Percentiles rank a stretch among this genome's conserved stretches.
Evolutionary conservation across 1,140 invertebrate species (phyloP).

Genomic region (Adoxophyes honmai): DNA sequence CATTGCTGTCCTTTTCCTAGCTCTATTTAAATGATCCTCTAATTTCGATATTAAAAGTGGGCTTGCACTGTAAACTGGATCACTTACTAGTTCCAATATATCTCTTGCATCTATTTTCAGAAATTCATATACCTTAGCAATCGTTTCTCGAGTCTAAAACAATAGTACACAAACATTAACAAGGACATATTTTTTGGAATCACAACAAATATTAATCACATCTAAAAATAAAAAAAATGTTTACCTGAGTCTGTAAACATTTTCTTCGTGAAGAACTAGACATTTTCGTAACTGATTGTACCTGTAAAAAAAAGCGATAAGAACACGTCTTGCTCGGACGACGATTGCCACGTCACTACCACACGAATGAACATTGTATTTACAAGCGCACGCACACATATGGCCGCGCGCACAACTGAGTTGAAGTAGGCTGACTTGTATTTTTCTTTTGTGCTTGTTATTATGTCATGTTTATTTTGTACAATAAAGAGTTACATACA

Average conservation of each 20-base stretch:
- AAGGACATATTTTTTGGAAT: not conserved
- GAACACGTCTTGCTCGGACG: not conserved
- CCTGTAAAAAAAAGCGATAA: not conserved
- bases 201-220: not conserved
- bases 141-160: not conserved
- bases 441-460: too few species aligned
- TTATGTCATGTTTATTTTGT: too few species aligned
- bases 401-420: not conserved
- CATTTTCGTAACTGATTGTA: not conserved
- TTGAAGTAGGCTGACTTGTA: too few species aligned
- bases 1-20: not conserved
- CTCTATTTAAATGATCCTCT: not conserved
- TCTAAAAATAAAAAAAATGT: not conserved
- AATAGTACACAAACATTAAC: not conserved
- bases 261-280: slow-evolving; percentile 1
- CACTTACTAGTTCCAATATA: not conserved
- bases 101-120: not conserved
- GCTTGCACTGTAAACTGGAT: not conserved
- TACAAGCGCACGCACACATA: not conserved
- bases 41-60: not conserved
- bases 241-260: not conserved
- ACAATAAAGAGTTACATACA: too few species aligned
- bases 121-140: not conserved
- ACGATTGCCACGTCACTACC: not conserved
- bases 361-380: not conserved